These are phyloP conservation scores for Phaethon lepturus DNA, from an alignment of 2,113 vertebrate species.

Conservation along the genomic window DNA sequence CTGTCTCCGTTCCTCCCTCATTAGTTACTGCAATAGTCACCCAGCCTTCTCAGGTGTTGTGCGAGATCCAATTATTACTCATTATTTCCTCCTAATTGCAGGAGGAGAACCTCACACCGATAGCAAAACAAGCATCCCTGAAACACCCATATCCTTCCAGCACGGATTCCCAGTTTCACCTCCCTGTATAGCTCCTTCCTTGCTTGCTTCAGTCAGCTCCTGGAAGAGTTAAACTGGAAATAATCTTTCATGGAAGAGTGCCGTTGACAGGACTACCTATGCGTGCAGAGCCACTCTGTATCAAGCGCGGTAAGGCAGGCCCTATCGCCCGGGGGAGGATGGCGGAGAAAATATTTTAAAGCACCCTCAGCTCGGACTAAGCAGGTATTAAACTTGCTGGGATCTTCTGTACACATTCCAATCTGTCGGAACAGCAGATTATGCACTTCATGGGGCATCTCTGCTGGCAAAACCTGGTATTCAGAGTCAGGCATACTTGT, in stretches of 20 bases:
- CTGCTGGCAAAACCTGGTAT: background rate
- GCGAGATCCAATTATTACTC: background rate
- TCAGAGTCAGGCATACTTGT: background rate
- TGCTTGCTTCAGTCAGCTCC: background rate
- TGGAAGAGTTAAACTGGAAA: background rate
- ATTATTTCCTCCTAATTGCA: slow-evolving; percentile 36
- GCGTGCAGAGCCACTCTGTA: background rate
- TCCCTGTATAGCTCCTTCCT: background rate
- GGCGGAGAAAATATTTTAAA: background rate
- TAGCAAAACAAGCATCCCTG: background rate
- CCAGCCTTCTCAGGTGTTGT: background rate
- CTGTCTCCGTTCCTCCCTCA: background rate
- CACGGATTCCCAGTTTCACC: background rate
- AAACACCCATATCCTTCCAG: background rate
- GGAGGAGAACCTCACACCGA: background rate
- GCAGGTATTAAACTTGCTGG: background rate
- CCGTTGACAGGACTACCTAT: background rate
- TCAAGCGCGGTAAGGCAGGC: background rate
- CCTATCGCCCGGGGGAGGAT: background rate
- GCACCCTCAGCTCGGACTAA: background rate
- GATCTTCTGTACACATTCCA: background rate
- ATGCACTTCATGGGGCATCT: background rate
- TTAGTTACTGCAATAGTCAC: background rate
- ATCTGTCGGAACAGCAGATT: background rate
- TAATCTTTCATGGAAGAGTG: background rate